Base-by-base conservation (phyloP, 2,888 invertebrate species). In the Mycalesis mineus region DNA sequence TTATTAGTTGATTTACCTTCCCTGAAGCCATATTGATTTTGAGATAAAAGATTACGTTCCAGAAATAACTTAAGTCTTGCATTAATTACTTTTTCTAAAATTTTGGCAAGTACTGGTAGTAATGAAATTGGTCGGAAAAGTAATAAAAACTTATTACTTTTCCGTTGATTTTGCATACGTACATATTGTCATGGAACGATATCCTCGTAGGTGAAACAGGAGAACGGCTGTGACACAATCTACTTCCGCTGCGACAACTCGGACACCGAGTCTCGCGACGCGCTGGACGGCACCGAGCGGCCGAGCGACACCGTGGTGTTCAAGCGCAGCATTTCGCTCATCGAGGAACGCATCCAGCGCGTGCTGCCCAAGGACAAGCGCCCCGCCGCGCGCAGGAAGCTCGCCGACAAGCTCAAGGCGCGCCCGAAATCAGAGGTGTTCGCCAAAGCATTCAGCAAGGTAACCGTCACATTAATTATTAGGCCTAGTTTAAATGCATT, bases 191-290 rank as follows among this genome's bases (percentile, higher is more conserved):
- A n/a, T n/a, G n/a, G n/a, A n/a, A n/a, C n/a, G n/a, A 22, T 22
- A 7, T 14, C 1, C 1, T 14, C 7, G 13, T 7, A 47, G 47
- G 47, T 47, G 11, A 85, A 86, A 68, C 86, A 85, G 65, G 89
- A 90, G 60, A 84, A 84, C 68, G 86, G 84, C 11, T 86, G 86
- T 65, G 88, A 90, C 72, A 80, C 83, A 1, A 78, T 90, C 28
- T 88, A 86, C 73, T 76, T 75, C 73, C 70, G 83, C 7, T 86
- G 87, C 62, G 88, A 88, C 68, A 80, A 78, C 72, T 82, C 86
- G 0, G 86, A 86, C 62, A 75, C 79, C 0, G 88, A 85, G 41
- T 82, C 84, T 0, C 67, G 78, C 0, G 88, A 88, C 69, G 84
- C 82, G 1, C 69, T 83, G 29, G 88, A 88, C 70, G 62, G 65